Evolutionary conservation across 1,140 invertebrate species (phyloP).

Genomic region (Bombus superbus): DNA sequence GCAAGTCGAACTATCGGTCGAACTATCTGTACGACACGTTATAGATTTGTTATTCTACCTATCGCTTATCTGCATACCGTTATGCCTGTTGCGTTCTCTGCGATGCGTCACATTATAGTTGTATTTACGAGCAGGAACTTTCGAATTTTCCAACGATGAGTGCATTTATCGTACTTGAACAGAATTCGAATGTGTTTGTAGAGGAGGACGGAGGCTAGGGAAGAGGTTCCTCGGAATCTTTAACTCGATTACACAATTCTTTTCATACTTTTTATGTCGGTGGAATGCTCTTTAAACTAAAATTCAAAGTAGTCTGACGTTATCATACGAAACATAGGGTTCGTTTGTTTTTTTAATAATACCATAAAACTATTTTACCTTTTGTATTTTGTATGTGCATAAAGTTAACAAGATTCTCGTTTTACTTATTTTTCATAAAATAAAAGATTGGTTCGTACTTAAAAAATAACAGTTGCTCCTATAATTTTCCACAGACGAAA

Average conservation of each 20-base stretch:
- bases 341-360: too few species aligned
- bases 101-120: constrained; percentile 24
- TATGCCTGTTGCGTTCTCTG: constrained; percentile 19
- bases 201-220: too few species aligned
- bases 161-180: not conserved
- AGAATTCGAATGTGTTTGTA: too few species aligned
- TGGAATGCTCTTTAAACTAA: not conserved
- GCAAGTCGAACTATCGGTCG: constrained; percentile 17
- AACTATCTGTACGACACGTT: constrained; percentile 31
- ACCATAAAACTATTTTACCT: too few species aligned
- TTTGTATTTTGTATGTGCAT: too few species aligned
- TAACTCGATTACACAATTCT: not conserved
- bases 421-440: not conserved
- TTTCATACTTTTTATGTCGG: not conserved
- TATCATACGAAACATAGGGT: not conserved
- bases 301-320: not conserved
- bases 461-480: not conserved
- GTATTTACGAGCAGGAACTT: not conserved
- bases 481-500: not conserved
- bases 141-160: constrained; percentile 40
- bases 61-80: constrained; percentile 43
- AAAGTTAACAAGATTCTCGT: not conserved
- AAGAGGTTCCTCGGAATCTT: not conserved
- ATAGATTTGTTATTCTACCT: constrained; percentile 51
- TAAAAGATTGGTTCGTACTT: not conserved